phyloP scores from a whole-genome alignment of 2,888 invertebrate species.

The Hirtodrosophila confusa region DNA sequence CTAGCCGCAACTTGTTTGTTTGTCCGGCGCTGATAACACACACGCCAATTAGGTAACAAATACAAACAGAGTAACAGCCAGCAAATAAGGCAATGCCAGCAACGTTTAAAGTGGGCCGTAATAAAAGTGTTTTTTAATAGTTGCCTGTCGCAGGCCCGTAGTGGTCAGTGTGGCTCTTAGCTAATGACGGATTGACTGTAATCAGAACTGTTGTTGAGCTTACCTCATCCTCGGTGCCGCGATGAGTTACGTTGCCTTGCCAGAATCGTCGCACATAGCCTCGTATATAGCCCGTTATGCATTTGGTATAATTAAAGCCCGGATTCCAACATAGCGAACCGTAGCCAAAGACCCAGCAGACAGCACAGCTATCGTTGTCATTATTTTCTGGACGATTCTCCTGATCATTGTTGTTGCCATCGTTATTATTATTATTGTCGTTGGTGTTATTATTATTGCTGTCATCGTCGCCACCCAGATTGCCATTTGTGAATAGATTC shows the following conservation, averaged over 20 bases:
- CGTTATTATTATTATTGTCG: slow-evolving; percentile 13
- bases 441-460: slow-evolving; percentile 23
- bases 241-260: slow-evolving; percentile 94
- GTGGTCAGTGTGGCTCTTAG: no score
- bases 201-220: slow-evolving; percentile 30
- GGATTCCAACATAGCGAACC: slow-evolving; percentile 98
- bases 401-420: slow-evolving; percentile 39
- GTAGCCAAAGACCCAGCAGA: slow-evolving; percentile 95
- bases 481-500: slow-evolving; percentile 77
- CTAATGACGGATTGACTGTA: no score
- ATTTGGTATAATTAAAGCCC: slow-evolving; percentile 93
- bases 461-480: slow-evolving; percentile 62
- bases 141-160: no score
- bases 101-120: background rate
- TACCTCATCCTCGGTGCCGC: slow-evolving; percentile 91
- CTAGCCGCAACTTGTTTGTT: slow-evolving; percentile 2
- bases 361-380: slow-evolving; percentile 50
- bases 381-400: slow-evolving; percentile 50
- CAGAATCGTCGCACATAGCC: slow-evolving; percentile 95
- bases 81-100: background rate
- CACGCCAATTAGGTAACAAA: slow-evolving; percentile 16
- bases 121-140: background rate
- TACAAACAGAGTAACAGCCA: slow-evolving; percentile 2
- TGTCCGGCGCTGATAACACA: slow-evolving; percentile 20
- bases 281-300: slow-evolving; percentile 89